Percentiles rank a stretch among this genome's conserved stretches.
These are phyloP conservation scores for Drepana arcuata DNA, from an alignment of 1,140 invertebrate genomes.

Conservation along the genomic window DNA sequence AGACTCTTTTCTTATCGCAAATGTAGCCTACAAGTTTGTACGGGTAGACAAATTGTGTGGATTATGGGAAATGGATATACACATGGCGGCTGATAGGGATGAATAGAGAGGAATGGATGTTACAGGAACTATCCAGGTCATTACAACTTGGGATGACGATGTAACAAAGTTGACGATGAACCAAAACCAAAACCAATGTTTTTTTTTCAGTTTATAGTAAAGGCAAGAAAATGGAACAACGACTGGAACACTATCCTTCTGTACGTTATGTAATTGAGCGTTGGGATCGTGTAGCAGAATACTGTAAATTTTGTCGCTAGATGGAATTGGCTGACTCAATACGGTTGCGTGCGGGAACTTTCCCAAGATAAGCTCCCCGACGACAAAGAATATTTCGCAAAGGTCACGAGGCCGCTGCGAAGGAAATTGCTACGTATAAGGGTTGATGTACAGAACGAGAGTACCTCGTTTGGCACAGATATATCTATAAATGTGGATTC, in stretches of 20 bases:
- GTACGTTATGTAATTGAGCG: neutral
- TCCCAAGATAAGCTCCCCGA: constrained; percentile 23
- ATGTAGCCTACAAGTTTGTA: neutral
- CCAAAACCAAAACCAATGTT: neutral
- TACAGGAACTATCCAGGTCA: no score
- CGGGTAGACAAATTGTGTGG: neutral
- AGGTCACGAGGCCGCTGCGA: constrained; percentile 12
- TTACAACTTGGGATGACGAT: no score
- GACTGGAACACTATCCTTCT: no score
- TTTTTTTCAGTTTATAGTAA: neutral
- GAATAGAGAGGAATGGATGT: no score
- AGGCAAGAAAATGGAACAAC: neutral
- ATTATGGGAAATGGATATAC: no score
- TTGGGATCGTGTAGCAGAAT: constrained; percentile 1
- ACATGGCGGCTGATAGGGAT: no score
- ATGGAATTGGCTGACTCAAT: constrained; percentile 9
- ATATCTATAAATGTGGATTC: no score
- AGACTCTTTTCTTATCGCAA: no score
- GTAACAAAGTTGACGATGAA: neutral
- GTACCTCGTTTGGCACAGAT: no score
- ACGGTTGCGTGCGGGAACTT: constrained; percentile 30
- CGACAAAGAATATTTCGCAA: constrained; percentile 24
- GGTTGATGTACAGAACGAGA: no score
- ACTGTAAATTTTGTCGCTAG: constrained; percentile 21
- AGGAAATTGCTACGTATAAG: no score